A percentile compares a stretch with the other conserved stretches of the same genome.
Conservation (phyloP, 92 coral and sea anemone species). For the Heteractis magnifica region DNA sequence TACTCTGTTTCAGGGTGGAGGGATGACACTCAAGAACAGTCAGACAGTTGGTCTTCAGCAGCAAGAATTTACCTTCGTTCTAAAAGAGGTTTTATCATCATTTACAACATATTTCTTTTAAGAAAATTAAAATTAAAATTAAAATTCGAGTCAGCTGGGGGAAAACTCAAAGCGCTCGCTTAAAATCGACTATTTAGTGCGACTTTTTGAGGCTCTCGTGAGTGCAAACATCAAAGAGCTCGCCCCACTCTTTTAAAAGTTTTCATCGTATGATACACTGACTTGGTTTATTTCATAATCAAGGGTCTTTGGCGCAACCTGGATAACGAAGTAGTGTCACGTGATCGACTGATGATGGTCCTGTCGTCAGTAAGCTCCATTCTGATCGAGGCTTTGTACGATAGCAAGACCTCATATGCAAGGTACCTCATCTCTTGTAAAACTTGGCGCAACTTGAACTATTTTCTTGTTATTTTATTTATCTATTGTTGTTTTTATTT, state of each 20-base stretch:
- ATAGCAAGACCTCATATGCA: conserved; percentile 51
- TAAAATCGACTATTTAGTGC: too few relatives aligned
- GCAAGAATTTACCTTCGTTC: conserved; percentile 23
- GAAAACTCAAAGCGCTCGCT: too few relatives aligned
- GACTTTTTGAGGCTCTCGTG: too few relatives aligned
- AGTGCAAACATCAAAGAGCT: not conserved
- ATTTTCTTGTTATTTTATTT: too few relatives aligned
- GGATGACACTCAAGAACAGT: not conserved
- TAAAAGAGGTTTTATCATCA: not conserved
- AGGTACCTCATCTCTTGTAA: conserved; percentile 30
- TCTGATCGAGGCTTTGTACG: conserved; percentile 60
- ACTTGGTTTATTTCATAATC: not conserved
- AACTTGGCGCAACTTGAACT: too few relatives aligned
- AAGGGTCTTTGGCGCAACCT: conserved; percentile 60
- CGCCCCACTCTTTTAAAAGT: not conserved
- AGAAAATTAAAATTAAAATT: too few relatives aligned
- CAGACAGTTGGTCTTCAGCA: conserved; percentile 19
- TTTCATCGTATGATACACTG: not conserved
- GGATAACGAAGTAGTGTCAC: conserved; percentile 56
- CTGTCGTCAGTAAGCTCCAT: conserved; percentile 60
- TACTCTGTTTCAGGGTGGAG: conserved; percentile 14
- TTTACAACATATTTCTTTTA: too few relatives aligned
- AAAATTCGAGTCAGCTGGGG: too few relatives aligned
- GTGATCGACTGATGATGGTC: conserved; percentile 64
- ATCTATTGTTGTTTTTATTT: too few relatives aligned